Evolutionary conservation across 2,888 invertebrate species (phyloP), one percentile per base, ranked within the genome.

Genomic region (Tridacna gigas): DNA sequence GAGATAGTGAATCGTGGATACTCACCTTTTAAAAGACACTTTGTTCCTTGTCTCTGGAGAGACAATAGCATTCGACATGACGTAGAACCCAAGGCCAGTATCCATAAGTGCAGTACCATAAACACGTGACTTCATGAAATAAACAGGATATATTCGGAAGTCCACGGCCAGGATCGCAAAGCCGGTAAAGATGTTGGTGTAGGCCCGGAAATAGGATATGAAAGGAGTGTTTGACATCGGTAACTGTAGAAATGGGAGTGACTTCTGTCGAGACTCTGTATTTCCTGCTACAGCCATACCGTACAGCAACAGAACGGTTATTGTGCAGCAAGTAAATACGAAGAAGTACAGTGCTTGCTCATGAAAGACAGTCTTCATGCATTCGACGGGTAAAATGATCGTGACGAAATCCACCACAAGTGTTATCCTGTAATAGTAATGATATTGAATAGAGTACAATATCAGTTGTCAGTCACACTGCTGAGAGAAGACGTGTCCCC

Each of bases 101-200:
- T 99, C 99, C 99, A 99, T 99, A 25, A 98, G 77, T 9, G 94
- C 92, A 94, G 92, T 97, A 0, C 99, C 98, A 95, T 96, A 97
- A 0, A 95, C 96, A 92, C 97, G 97, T 0, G 98, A 98, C 95
- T 99, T 99, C 0, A 97, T 97, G 94, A 97, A 97, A 90, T 96
- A 95, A 67, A 97, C 95, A 0, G 99, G 98, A 93, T 98, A 99
- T 74, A 97, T 95, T n/a, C 51, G 28, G 93, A 99, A 99, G 95
- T 99, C 99, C 0, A 99, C 98, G 0, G 98, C 99, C 81, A 99
- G 95, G 89, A 99, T 99, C 86, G 97, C 97, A 77, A 97, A 80
- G 26, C 89, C 90, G 13, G 92, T 90, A 37, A 89, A 85, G 26
- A 91, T 80, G 63, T 91, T 89, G 11, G 89, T 88, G 71, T 83